Percentiles rank a stretch among this genome's conserved stretches.
Evolutionary conservation across 2,888 invertebrate species (phyloP).

Genomic region (Diplolepis rosae): DNA sequence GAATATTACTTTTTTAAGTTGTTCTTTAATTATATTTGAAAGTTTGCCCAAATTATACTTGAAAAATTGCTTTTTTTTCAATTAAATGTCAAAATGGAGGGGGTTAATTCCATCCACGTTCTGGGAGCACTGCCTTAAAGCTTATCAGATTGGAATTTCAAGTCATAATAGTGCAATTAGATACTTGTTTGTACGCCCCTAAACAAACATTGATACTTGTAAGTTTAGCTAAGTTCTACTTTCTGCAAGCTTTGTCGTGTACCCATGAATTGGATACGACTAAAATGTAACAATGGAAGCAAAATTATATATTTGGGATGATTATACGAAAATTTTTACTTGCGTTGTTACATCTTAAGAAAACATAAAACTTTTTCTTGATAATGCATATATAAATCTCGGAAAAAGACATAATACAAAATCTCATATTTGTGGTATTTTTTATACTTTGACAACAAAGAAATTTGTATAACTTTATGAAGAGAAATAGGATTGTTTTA

Average conservation of each 20-base stretch:
- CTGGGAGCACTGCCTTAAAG: too few species aligned
- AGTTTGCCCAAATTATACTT: too few species aligned
- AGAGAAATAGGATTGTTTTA: background rate
- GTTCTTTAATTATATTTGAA: too few species aligned
- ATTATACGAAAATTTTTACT: background rate
- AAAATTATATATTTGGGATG: background rate
- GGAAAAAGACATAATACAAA: background rate
- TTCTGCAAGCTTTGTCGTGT: background rate
- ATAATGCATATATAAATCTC: background rate
- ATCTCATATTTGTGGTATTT: background rate
- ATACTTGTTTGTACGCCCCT: too few species aligned
- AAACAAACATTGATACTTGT: background rate
- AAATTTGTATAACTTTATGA: too few species aligned
- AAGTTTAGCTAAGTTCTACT: constrained; percentile 5
- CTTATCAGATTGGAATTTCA: constrained; percentile 5
- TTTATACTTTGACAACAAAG: too few species aligned
- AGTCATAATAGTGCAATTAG: constrained; percentile 18
- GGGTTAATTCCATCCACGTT: too few species aligned
- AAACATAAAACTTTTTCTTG: background rate
- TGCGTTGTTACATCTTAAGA: background rate
- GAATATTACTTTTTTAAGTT: too few species aligned
- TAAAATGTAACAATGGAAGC: background rate
- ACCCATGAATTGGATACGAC: background rate
- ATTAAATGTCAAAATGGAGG: too few species aligned
- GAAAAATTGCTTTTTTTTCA: too few species aligned